Percentiles rank a stretch among this genome's conserved stretches.
Evolutionary conservation across 2,888 invertebrate species (phyloP).

Genomic region (Microctonus aethiopoides): DNA sequence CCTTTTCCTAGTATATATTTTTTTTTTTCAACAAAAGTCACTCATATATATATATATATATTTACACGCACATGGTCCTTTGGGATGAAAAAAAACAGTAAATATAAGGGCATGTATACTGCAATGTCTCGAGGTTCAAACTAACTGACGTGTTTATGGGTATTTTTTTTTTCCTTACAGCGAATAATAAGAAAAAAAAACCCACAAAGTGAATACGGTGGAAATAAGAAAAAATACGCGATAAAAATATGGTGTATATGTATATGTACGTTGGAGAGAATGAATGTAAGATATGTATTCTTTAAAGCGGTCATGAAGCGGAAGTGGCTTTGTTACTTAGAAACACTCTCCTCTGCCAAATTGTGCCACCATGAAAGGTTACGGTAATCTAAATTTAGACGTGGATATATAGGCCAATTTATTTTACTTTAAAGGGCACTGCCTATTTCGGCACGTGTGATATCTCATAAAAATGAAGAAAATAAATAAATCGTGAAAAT

Average conservation of each 20-base stretch:
- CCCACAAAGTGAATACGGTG: not conserved
- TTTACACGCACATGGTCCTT: not conserved
- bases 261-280: not conserved
- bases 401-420: conserved; percentile 23
- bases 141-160: conserved; percentile 21
- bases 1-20: not conserved
- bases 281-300: conserved; percentile 8
- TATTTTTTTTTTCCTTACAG: not conserved
- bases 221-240: not conserved
- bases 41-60: not conserved
- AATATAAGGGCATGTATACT: conserved; percentile 7
- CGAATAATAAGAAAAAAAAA: not conserved
- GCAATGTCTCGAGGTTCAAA: conserved; percentile 15
- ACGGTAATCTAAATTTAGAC: conserved; percentile 32
- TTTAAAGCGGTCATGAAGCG: not conserved
- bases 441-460: conserved; percentile 5
- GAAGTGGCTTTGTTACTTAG: conserved; percentile 26
- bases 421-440: conserved; percentile 24
- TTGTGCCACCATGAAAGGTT: conserved; percentile 33
- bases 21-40: conserved; percentile 6
- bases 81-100: not conserved
- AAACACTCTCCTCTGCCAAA: conserved; percentile 24
- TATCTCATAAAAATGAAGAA: not conserved
- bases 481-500: not conserved
- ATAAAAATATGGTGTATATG: not conserved